These are phyloP conservation scores for Pheosia gnoma DNA, from an alignment of 2,888 invertebrate species.

Conservation along the genomic window DNA sequence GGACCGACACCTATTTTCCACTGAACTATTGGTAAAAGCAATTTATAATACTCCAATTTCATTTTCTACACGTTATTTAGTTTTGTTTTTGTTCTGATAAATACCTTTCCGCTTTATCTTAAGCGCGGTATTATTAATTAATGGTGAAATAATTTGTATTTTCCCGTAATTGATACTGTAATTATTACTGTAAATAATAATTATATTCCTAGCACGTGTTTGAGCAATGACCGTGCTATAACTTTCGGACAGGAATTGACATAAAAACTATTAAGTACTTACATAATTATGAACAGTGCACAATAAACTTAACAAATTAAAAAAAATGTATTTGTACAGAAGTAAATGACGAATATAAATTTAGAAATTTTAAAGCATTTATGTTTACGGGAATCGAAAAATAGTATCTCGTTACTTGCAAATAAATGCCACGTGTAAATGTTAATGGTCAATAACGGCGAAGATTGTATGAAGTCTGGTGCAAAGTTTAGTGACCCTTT, in stretches of 20 bases:
- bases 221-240: conserved; percentile 47
- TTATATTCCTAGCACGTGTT: conserved; percentile 36
- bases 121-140: background rate
- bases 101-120: background rate
- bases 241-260: conserved; percentile 68
- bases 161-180: background rate
- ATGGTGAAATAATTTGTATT: background rate
- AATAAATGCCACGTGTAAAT: conserved; percentile 12
- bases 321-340: conserved; percentile 57
- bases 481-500: conserved; percentile 62
- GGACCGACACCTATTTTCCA: conserved; percentile 39
- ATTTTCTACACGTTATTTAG: background rate
- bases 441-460: conserved; percentile 36
- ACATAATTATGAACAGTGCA: conserved; percentile 40
- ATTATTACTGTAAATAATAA: conserved; percentile 35
- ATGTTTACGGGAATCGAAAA: conserved; percentile 6
- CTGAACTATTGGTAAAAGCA: conserved; percentile 16
- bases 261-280: conserved; percentile 39
- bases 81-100: conserved; percentile 8
- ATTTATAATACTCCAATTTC: conserved; percentile 4
- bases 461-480: conserved; percentile 57
- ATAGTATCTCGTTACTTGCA: background rate
- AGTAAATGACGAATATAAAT: conserved; percentile 50
- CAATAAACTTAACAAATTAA: conserved; percentile 41
- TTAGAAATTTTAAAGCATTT: conserved; percentile 42